These are phyloP conservation scores for Cryptus viduatorius DNA, from an alignment of 2,888 invertebrate species.

Conservation along the genomic window DNA sequence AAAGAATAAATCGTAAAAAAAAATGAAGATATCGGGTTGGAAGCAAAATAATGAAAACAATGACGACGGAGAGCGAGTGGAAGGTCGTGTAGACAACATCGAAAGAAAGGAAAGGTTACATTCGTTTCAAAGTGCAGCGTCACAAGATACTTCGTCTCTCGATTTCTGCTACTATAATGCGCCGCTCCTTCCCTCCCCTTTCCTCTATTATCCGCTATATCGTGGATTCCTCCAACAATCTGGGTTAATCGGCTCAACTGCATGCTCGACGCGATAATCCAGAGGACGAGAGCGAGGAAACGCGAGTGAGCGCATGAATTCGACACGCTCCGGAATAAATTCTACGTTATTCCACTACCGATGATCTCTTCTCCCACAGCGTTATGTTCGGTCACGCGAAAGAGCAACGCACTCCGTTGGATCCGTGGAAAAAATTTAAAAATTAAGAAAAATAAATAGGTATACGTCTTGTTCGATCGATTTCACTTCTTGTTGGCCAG, in stretches of 20 bases:
- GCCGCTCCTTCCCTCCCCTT: not conserved
- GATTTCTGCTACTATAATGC: slow-evolving; percentile 1
- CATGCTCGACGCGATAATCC: slow-evolving; percentile 59
- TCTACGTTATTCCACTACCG: slow-evolving; percentile 10
- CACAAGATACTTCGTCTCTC: slow-evolving; percentile 1
- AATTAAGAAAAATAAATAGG: not conserved
- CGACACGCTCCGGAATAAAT: slow-evolving; percentile 21
- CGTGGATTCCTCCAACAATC: slow-evolving; percentile 54
- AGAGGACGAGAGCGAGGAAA: slow-evolving; percentile 16
- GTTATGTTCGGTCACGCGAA: slow-evolving; percentile 8
- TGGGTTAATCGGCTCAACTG: slow-evolving; percentile 75
- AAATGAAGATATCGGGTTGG: too few relatives aligned
- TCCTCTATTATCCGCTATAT: not conserved
- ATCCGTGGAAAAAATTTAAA: not conserved
- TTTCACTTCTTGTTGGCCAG: not conserved
- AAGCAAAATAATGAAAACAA: not conserved
- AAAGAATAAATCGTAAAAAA: too few relatives aligned
- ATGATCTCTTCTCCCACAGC: not conserved
- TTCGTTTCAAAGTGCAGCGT: too few relatives aligned
- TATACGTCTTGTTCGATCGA: not conserved
- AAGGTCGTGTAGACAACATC: not conserved
- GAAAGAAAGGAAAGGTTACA: too few relatives aligned
- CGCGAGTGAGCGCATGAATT: slow-evolving; percentile 4
- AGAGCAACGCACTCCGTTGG: slow-evolving; percentile 9
- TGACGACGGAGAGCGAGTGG: not conserved